Evolutionary conservation across 92 coral and sea anemone genomes (phyloP), one percentile per base, ranked within the genome.

Genomic region (Ricordea florida): DNA sequence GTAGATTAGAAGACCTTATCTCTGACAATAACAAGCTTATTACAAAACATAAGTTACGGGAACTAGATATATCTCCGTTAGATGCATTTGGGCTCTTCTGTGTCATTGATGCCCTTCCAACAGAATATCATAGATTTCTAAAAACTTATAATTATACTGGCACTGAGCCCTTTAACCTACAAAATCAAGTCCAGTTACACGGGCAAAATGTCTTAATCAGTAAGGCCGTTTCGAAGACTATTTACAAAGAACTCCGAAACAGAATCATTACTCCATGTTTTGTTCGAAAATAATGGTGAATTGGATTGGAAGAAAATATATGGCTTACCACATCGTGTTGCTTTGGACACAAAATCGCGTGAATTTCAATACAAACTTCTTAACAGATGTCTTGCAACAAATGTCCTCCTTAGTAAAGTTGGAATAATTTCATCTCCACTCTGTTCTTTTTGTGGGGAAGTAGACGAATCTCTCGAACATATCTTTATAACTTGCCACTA

Each of bases 301-400:
- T n/a, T n/a, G n/a, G n/a, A n/a, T n/a, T n/a, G n/a, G n/a, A n/a
- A n/a, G n/a, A n/a, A n/a, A n/a, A n/a, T n/a, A n/a, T n/a, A n/a
- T n/a, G n/a, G 28, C 10, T 51, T 9, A 9, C 26, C 32, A 24
- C 28, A 24, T 20, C 26, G 26, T 7, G n/a, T 16, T 5, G 6
- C 9, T 10, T 55, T 55, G 18, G 62, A 55, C 17, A 26, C 16
- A 55, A 55, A 55, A 26, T 29, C 38, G 18, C 62, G 37, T 27
- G 62, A 55, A 28, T 55, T 55, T 55, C 37, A 55, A 40, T 55
- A 55, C 18, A 55, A 55, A 55, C 32, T 53, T 8, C 61, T 53
- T 4, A 53, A 2, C 20, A 26, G 61, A 17, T 53, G 61, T 53
- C 3, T 1, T 53, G 4, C 8, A 3, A 53, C 17, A 25, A n/a